Conservation (phyloP, 2,888 invertebrate genomes). For the Hypena proboscidalis region DNA sequence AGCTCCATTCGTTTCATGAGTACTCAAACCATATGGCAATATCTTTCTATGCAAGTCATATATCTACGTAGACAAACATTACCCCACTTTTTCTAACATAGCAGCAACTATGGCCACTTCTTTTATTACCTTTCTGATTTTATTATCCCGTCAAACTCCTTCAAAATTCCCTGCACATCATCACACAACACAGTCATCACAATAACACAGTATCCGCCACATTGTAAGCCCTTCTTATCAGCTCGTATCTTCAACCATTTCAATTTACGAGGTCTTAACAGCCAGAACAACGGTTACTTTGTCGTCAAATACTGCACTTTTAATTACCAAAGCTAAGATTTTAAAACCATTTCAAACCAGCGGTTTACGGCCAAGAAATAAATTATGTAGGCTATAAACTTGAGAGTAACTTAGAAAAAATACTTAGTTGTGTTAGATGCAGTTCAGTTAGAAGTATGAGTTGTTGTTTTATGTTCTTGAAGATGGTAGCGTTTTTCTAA, state of each 20-base stretch:
- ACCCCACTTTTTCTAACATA: too few relatives aligned
- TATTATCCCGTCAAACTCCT: neutral
- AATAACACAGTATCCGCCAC: slow-evolving; percentile 16
- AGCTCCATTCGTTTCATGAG: too few relatives aligned
- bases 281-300: slow-evolving; percentile 44
- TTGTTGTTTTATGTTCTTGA: neutral
- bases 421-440: slow-evolving; percentile 9
- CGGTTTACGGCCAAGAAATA: slow-evolving; percentile 44
- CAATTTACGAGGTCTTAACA: slow-evolving; percentile 49
- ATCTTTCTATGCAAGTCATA: too few relatives aligned
- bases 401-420: slow-evolving; percentile 20
- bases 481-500: too few relatives aligned
- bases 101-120: too few relatives aligned
- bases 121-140: too few relatives aligned
- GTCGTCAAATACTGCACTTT: slow-evolving; percentile 43
- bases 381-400: slow-evolving; percentile 37
- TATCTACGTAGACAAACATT: too few relatives aligned
- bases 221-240: slow-evolving; percentile 32
- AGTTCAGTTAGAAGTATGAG: neutral
- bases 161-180: too few relatives aligned
- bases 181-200: too few relatives aligned
- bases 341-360: slow-evolving; percentile 47
- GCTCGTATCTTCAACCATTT: slow-evolving; percentile 36
- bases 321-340: slow-evolving; percentile 49
- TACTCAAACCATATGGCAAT: too few relatives aligned